These are phyloP conservation scores for Eidolon helvum DNA, from an alignment of 2,113 vertebrate genomes.

Conservation along the genomic window DNA sequence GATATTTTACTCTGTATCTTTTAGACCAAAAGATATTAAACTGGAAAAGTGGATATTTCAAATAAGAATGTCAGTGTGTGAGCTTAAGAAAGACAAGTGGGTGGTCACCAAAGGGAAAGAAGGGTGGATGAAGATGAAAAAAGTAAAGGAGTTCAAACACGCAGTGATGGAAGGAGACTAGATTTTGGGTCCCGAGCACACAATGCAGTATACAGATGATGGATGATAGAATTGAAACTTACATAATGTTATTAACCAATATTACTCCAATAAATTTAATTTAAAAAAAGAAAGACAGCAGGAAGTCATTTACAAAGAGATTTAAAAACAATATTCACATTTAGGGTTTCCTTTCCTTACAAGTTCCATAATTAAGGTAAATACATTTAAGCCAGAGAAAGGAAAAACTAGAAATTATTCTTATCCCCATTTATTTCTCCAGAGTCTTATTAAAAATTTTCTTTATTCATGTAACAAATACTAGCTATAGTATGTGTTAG, in stretches of 20 bases:
- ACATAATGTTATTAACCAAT: neutral
- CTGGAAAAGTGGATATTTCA: neutral
- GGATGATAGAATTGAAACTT: neutral
- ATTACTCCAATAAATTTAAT: neutral
- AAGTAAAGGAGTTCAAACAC: neutral
- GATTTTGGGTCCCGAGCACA: neutral
- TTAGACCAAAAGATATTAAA: neutral
- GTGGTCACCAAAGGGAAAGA: neutral
- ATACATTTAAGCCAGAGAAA: neutral
- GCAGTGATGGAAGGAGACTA: neutral
- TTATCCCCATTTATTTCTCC: neutral
- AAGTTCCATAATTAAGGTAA: neutral
- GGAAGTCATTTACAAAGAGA: neutral
- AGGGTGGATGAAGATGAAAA: neutral
- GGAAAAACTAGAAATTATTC: neutral
- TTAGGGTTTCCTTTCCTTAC: neutral
- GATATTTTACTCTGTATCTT: neutral
- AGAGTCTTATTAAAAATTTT: neutral
- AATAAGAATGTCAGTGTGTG: neutral
- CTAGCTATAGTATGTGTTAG: neutral
- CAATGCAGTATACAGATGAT: neutral
- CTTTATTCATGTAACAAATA: neutral
- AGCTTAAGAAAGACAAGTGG: neutral
- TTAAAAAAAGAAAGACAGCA: neutral
- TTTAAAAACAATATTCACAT: neutral